Evolutionary conservation across 2,888 invertebrate genomes (phyloP), one percentile per base, ranked within the genome.

Genomic region (Polyommatus icarus): DNA sequence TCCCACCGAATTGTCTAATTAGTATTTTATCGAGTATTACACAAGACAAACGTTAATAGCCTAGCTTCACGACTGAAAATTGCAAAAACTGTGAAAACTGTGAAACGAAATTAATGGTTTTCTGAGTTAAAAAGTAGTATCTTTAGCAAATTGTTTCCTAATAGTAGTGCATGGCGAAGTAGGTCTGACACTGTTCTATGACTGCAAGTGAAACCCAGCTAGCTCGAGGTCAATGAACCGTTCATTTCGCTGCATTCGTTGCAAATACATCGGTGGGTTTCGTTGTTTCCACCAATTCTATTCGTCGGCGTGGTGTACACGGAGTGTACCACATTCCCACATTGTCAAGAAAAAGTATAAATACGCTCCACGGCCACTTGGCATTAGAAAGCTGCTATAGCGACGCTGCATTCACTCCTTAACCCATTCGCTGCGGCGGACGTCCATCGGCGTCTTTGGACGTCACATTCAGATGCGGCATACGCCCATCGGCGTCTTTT

Each of bases 161-260:
- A 89, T 91, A 91, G 91, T 89, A 91, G 67, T 32, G 67, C 18
- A 90, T 90, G 90, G 87, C 91, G 91, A 91, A 91, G 91, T 90
- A 90, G 89, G 89, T 90, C 83, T 82, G 84, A 81, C 83, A 83
- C 81, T 90, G 87, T 85, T 92, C 87, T 89, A 89, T 82, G 81
- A 92, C 93, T 92, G 91, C 89, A 88, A 93, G 94, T 93, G 92
- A 93, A 94, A 93, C 93, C 91, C 88, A 90, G 91, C 90, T 87
- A 85, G 89, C 86, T 86, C 86, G 89, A 89, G 93, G 91, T 93
- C 92, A 89, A 88, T 86, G 93, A 93, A 92, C 94, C 91, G 89
- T 89, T 91, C 91, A 92, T 93, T 93, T 94, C 88, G 92, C 94
- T 94, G 93, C 93, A 94, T 93, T 92, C 93, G 92, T 93, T 94